Evolutionary conservation across 2,113 vertebrate species (phyloP), one percentile per base, ranked within the genome.

Genomic region (Hypomesus transpacificus): DNA sequence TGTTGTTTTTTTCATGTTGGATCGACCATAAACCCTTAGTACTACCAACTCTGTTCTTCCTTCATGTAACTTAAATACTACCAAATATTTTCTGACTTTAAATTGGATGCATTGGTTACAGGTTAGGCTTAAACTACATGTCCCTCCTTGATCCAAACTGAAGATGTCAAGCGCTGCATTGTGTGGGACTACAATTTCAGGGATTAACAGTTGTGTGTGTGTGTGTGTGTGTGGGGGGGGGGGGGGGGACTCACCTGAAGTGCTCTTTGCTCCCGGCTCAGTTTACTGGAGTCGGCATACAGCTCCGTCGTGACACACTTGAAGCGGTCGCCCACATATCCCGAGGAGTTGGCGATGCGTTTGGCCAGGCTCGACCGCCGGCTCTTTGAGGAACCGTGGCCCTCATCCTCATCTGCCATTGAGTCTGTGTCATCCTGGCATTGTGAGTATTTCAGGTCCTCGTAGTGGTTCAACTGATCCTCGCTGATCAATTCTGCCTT

Each of bases 251-350:
- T 98, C 95, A 99, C 97, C 96, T 99, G 97, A 81, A 99, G 80
- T 0, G 97, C 97, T 73, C 96, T 93, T 90, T 99, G 97, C 87
- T 99, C 97, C 67, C 97, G 93, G 90, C 97, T 96, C 80, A 99
- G 93, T 88, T 98, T 96, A 91, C 96, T 98, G 83, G 97, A 96
- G 87, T 99, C 97, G 0, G 96, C 97, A 0, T 98, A 98, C 82
- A 99, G 94, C 82, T 99, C 97, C 0, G 97, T 98, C 21, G 97
- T 99, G 90, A 98, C 93, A 65, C 95, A 98, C 91, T 99, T 99
- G 94, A 99, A 96, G 73, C 96, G 94, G 86, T 99, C 97, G 75
- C 97, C 97, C 87, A 99, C 97, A 1, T 96, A 99, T 91, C 97
- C 97, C 0, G 97, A 93, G 16, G 97, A 99, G 89, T 98, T 99